phyloP scores from a whole-genome alignment of 2,113 vertebrate species.

The Tonatia bakeri region DNA sequence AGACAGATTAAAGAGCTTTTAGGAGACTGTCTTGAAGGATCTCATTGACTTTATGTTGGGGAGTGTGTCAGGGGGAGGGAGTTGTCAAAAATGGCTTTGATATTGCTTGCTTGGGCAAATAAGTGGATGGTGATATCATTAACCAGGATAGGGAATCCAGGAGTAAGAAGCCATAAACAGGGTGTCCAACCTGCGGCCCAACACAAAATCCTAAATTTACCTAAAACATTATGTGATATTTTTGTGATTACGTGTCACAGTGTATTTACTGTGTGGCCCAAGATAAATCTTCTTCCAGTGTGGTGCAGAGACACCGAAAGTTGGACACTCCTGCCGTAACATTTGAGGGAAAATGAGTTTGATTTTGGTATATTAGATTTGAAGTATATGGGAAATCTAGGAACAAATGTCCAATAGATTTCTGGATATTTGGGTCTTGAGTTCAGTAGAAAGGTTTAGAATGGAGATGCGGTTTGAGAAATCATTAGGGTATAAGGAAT shows the following conservation, averaged over 20 bases:
- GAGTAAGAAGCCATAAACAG: not conserved
- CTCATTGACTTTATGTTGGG: not conserved
- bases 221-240: too few relatives aligned
- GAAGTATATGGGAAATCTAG: slow-evolving; percentile 8
- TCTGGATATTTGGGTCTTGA: not conserved
- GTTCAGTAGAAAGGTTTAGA: not conserved
- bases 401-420: not conserved
- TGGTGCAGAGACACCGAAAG: too few relatives aligned
- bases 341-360: slow-evolving; percentile 2
- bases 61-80: not conserved
- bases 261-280: too few relatives aligned
- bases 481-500: too few relatives aligned
- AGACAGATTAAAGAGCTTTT: not conserved
- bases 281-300: too few relatives aligned
- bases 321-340: not conserved
- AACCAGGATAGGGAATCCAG: not conserved
- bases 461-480: not conserved
- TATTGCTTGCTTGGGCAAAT: not conserved
- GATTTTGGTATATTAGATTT: slow-evolving; percentile 2
- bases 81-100: not conserved
- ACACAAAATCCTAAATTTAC: too few relatives aligned
- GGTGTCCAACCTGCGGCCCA: too few relatives aligned
- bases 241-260: too few relatives aligned
- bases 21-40: not conserved
- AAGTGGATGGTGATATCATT: not conserved